Base-by-base conservation (phyloP, 2,797 vertebrate genomes). In the Miichthys miiuy region DNA sequence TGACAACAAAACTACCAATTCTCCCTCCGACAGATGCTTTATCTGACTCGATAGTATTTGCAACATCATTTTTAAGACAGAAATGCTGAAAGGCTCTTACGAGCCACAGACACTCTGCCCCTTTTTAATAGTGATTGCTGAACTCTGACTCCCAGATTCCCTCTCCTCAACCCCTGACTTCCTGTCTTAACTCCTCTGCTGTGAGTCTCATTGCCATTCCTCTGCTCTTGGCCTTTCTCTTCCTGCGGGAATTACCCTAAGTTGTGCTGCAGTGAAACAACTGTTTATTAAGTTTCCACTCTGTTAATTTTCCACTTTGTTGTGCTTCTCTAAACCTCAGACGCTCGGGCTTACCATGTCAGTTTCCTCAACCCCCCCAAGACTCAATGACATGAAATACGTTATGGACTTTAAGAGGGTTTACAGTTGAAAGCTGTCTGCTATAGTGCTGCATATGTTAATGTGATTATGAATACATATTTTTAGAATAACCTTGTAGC, bases 201-300 rank as follows among this genome's bases (percentile, higher is more conserved):
- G 69, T 18, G 64, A 83, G 77, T 86, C 82, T 81, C 86, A 82
- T 83, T 85, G 82, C 81, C 69, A 72, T 88, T 92, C 88, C 81
- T 87, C 67, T 77, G 89, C 85, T 88, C 88, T 89, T 88, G 89
- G 88, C 89, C 91, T 91, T 87, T 89, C 88, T 85, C 88, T 92
- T 93, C 90, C 91, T 90, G 90, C 75, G 87, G 93, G 92, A 95
- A 88, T 92, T 80, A 90, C 84, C 89, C 82, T 27, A 78, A 84
- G 82, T 85, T 89, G 81, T 85, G 84, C 75, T 86, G 87, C 80
- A 82, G 83, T 72, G 91, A 87, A 93, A 90, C 90, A 91, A 93
- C 91, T 90, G 85, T 93, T 94, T 94, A 94, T 95, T 94, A 95
- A 93, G 91, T 92, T 92, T 94, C 89, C 92, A 91, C 91, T 90